Evolutionary conservation across 2,797 vertebrate species (phyloP).

Genomic region (Remorina albescens): DNA sequence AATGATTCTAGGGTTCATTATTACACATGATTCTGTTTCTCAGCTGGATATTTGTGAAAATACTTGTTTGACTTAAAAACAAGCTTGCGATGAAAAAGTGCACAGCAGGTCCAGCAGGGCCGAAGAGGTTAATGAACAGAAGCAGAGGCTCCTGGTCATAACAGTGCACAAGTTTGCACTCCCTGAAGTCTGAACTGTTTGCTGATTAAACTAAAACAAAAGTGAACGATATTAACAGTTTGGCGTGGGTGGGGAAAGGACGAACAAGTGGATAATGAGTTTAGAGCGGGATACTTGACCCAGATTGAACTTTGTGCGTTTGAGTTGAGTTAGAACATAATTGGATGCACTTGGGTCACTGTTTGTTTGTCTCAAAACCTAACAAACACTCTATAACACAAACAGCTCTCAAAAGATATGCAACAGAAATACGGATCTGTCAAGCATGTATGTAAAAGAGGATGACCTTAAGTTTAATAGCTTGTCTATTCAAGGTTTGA

Average conservation of each 20-base stretch:
- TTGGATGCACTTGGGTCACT: conserved; percentile 19
- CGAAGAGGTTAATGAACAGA: conserved; percentile 27
- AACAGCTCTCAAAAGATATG: not conserved
- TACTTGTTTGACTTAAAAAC: not conserved
- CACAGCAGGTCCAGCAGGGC: conserved; percentile 1
- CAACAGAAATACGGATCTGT: conserved; percentile 5
- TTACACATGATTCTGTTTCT: not conserved
- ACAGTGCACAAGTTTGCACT: not conserved
- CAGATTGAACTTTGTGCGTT: conserved; percentile 37
- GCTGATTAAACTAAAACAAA: conserved; percentile 17
- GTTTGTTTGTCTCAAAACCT: conserved; percentile 28
- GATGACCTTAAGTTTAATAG: conserved; percentile 25
- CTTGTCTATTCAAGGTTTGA: conserved; percentile 35
- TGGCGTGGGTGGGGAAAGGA: not conserved
- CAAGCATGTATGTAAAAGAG: not conserved
- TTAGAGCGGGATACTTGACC: conserved; percentile 32
- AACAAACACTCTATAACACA: not conserved
- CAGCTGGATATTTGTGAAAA: not conserved
- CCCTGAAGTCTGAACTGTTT: not conserved
- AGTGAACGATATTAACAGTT: conserved; percentile 1
- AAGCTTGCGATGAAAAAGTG: conserved; percentile 5
- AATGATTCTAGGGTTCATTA: not conserved
- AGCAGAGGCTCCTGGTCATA: not conserved
- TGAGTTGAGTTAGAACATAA: conserved; percentile 16
- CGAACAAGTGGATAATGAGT: conserved; percentile 37